These are phyloP conservation scores for Agapornis roseicollis DNA, from an alignment of 2,113 vertebrate species.

Conservation along the genomic window DNA sequence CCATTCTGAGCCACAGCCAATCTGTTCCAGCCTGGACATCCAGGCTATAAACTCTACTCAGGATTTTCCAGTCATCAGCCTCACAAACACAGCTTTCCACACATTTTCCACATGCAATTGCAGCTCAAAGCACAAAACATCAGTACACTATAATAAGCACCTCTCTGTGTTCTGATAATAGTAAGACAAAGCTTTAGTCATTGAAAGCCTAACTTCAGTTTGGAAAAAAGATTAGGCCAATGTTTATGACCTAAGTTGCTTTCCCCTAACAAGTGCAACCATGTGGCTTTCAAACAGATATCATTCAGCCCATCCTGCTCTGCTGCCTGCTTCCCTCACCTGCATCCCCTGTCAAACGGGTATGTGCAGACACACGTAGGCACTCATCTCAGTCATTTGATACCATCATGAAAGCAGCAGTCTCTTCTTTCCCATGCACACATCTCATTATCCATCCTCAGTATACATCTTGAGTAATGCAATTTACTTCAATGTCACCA, in stretches of 20 bases:
- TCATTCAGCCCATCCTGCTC: neutral
- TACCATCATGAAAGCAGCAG: conserved; percentile 42
- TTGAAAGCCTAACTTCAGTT: neutral
- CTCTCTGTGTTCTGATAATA: neutral
- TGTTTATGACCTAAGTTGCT: neutral
- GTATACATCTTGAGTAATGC: conserved; percentile 57
- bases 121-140: neutral
- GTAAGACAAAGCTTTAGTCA: neutral
- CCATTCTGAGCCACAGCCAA: neutral
- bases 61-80: neutral
- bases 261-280: neutral
- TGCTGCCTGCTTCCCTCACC: neutral
- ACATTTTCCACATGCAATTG: neutral
- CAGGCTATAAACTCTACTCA: neutral
- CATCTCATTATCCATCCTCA: conserved; percentile 68
- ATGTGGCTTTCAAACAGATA: neutral
- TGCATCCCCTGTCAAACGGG: neutral
- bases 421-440: conserved; percentile 4
- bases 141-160: neutral
- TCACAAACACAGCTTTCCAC: neutral
- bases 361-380: neutral
- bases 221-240: neutral
- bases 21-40: neutral
- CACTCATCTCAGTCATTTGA: conserved; percentile 6
- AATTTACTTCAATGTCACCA: conserved; percentile 76